Evolutionary conservation across 2,113 vertebrate species (phyloP).

Genomic region (Phocoena phocoena): DNA sequence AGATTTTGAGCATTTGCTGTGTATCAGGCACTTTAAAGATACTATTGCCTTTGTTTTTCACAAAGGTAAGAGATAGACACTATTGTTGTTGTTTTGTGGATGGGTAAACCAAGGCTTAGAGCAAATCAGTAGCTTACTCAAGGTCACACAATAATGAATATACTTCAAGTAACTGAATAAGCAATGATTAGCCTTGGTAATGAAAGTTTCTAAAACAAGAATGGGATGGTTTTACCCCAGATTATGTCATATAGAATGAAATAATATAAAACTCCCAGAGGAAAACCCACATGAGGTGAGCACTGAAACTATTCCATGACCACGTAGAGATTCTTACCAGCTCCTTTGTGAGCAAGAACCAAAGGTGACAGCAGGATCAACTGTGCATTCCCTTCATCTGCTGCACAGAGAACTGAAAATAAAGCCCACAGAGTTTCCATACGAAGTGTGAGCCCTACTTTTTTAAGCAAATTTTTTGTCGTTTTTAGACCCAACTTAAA

Average conservation of each 20-base stretch:
- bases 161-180: background rate
- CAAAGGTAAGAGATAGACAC: background rate
- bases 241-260: background rate
- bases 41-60: background rate
- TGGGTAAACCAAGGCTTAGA: background rate
- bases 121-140: background rate
- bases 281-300: background rate
- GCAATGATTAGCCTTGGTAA: background rate
- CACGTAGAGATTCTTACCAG: background rate
- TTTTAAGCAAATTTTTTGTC: background rate
- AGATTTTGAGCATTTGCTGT: background rate
- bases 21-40: background rate
- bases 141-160: background rate
- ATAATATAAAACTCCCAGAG: background rate
- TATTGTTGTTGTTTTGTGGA: background rate
- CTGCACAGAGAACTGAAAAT: background rate
- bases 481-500: background rate
- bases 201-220: background rate
- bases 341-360: background rate
- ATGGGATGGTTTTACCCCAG: background rate
- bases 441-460: background rate
- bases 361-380: background rate
- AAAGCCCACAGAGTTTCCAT: background rate
- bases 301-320: background rate
- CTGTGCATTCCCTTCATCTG: background rate